Percentiles rank a stretch among this genome's conserved stretches.
Evolutionary conservation across 2,888 invertebrate species (phyloP).

Genomic region (Tanypteryx hageni): DNA sequence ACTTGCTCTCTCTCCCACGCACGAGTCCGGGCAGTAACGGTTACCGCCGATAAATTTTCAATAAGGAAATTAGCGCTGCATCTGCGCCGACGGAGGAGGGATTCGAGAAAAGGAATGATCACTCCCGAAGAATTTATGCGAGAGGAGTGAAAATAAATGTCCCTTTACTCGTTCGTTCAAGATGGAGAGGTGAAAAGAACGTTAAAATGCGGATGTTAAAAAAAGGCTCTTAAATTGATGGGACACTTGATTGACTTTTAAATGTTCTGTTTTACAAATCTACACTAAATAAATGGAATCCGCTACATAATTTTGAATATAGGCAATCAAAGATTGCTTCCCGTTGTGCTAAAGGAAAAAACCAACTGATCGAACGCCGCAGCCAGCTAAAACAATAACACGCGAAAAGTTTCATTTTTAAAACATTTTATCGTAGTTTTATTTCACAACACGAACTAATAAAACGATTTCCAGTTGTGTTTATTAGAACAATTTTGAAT

Average conservation of each 20-base stretch:
- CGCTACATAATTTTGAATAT: too few relatives aligned
- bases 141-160: background rate
- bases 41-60: conserved; percentile 11
- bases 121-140: background rate
- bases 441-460: too few relatives aligned
- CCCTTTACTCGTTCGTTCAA: background rate
- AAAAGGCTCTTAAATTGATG: background rate
- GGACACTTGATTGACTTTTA: background rate
- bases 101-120: background rate
- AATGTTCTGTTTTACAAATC: too few relatives aligned
- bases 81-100: background rate
- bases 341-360: too few relatives aligned
- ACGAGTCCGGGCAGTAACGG: background rate
- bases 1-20: background rate
- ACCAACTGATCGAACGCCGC: too few relatives aligned
- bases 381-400: too few relatives aligned
- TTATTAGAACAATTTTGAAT: too few relatives aligned
- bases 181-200: background rate
- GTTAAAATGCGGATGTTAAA: background rate
- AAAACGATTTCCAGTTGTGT: too few relatives aligned
- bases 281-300: too few relatives aligned
- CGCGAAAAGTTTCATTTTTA: too few relatives aligned
- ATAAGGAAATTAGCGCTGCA: background rate
- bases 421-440: too few relatives aligned
- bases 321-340: too few relatives aligned